phyloP scores from a whole-genome alignment of 2,797 vertebrate species.

The Girardinus metallicus region DNA sequence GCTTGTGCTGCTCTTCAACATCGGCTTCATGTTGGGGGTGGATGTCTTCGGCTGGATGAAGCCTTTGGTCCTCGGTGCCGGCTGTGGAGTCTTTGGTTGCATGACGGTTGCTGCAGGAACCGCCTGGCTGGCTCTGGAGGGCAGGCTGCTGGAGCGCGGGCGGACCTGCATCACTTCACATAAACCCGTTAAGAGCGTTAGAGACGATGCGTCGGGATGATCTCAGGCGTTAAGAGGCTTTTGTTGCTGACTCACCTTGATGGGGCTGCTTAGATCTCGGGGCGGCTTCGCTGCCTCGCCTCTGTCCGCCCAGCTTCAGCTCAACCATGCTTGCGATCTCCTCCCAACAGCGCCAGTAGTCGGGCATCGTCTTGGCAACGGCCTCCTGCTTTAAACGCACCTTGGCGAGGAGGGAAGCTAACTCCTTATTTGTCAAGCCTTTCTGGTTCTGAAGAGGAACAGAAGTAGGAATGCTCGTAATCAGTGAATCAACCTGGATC shows the following conservation, averaged over 20 bases:
- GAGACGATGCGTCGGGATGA: conserved; percentile 5
- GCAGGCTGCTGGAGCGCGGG: conserved; percentile 76
- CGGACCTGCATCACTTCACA: conserved; percentile 67
- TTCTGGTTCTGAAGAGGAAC: conserved; percentile 59
- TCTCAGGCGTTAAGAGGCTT: conserved; percentile 26
- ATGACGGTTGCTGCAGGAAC: conserved; percentile 50
- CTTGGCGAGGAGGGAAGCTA: conserved; percentile 55
- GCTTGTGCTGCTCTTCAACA: conserved; percentile 40
- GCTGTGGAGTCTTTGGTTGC: conserved; percentile 73
- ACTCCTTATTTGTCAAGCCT: conserved; percentile 61
- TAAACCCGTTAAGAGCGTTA: background rate
- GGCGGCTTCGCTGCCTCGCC: conserved; percentile 34
- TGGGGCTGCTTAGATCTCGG: conserved; percentile 51
- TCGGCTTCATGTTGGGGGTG: conserved; percentile 61
- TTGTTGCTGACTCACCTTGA: conserved; percentile 65
- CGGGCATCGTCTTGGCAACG: conserved; percentile 44
- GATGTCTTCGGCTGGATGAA: conserved; percentile 68
- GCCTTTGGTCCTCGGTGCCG: conserved; percentile 61
- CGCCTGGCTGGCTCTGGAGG: conserved; percentile 68
- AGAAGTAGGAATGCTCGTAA: no score
- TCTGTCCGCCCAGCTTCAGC: conserved; percentile 48
- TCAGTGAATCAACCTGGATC: no score
- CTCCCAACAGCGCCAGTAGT: conserved; percentile 67
- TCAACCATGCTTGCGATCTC: conserved; percentile 55
- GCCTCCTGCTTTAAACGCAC: conserved; percentile 56